These are phyloP conservation scores for Gadus chalcogrammus DNA, from an alignment of 2,113 vertebrate species.

Conservation along the genomic window DNA sequence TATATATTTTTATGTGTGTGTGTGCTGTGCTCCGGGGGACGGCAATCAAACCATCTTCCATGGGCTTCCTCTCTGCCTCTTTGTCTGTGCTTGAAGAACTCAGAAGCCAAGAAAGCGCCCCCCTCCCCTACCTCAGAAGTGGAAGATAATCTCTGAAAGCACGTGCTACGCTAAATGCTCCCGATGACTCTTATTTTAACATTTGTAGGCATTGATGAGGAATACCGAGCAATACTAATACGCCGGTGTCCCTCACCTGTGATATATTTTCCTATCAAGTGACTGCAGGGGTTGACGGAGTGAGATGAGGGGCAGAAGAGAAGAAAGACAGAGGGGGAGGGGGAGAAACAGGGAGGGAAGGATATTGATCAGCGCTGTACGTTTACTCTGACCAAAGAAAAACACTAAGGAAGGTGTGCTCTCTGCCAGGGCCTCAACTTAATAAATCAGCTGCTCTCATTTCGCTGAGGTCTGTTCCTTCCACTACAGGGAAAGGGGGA, in stretches of 20 bases:
- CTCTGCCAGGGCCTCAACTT: not conserved
- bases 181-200: too few species aligned
- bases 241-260: not conserved
- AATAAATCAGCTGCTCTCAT: too few species aligned
- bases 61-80: conserved; percentile 13
- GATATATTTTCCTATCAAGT: not conserved
- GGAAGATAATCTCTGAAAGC: too few species aligned
- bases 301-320: not conserved
- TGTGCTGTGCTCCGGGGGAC: conserved; percentile 29
- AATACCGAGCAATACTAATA: too few species aligned
- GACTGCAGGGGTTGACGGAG: not conserved
- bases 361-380: too few species aligned
- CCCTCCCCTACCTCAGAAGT: too few species aligned
- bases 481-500: not conserved
- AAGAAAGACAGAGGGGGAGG: not conserved
- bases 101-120: too few species aligned
- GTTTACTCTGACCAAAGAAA: too few species aligned
- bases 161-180: too few species aligned
- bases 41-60: conserved; percentile 40
- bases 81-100: not conserved
- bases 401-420: not conserved
- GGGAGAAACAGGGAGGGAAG: not conserved
- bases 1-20: too few species aligned
- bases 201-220: too few species aligned
- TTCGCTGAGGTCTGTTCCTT: too few species aligned